These are phyloP conservation scores for Echiichthys vipera DNA, from an alignment of 2,797 vertebrate species.

Conservation along the genomic window DNA sequence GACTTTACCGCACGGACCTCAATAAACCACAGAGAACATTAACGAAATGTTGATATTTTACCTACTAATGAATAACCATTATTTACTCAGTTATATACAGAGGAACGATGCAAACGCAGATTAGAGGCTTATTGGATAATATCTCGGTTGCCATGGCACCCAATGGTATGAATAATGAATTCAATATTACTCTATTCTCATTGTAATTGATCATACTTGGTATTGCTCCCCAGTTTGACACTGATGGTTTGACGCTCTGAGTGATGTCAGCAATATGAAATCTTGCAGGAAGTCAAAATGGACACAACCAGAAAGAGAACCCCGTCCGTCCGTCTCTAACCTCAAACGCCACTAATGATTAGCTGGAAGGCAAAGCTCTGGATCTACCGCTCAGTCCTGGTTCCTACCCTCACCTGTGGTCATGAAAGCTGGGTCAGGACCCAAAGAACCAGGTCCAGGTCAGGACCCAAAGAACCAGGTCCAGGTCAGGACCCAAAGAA, in stretches of 20 bases:
- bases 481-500: too few species aligned
- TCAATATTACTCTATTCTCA: background rate
- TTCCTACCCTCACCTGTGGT: too few species aligned
- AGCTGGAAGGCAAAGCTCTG: too few species aligned
- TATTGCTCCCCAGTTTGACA: background rate
- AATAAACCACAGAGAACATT: background rate
- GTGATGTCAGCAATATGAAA: background rate
- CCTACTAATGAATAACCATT: too few species aligned
- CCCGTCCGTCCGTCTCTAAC: too few species aligned
- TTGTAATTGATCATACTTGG: background rate
- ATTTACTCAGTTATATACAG: too few species aligned
- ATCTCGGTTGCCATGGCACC: conserved; percentile 8
- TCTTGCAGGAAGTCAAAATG: background rate
- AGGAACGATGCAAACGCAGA: too few species aligned
- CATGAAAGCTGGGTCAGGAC: too few species aligned
- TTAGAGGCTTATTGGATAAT: background rate
- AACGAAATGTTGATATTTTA: background rate
- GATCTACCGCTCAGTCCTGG: too few species aligned
- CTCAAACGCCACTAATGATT: too few species aligned
- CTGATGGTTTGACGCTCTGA: background rate
- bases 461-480: too few species aligned
- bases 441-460: too few species aligned
- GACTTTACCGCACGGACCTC: background rate
- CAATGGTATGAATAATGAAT: background rate
- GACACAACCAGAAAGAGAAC: background rate